Evolutionary conservation across 2,113 vertebrate species (phyloP), one percentile per base, ranked within the genome.

Genomic region (Hepsetus odoe): DNA sequence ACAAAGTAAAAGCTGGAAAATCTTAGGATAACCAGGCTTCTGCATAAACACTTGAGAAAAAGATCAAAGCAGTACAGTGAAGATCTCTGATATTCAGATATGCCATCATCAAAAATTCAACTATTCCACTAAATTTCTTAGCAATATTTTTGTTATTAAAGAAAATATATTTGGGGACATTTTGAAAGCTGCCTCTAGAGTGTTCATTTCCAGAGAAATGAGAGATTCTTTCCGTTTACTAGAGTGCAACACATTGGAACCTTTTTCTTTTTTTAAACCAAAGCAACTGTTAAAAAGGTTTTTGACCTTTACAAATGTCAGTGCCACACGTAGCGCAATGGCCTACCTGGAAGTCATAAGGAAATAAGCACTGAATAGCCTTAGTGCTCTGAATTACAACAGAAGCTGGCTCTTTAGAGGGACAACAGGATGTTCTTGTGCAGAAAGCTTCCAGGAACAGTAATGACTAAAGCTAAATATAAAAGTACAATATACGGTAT

Each of bases 301-400:
- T 84, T 76, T 81, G 79, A 38, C 83, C 76, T 81, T 81, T 81
- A 70, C 33, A 81, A 84, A 84, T 82, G 72, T 76, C 80, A 82
- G 61, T 66, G 56, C 22, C 38, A 79, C 79, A 76, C 72, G 58
- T 71, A 71, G 67, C 59, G 70, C 55, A 61, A 58, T 84, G 67
- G 51, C 42, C 59, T 44, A 46, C 42, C 46, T 64, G 55, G 72
- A 81, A 62, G 28, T 18, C 51, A 78, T 66, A 81, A 81, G 81
- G 72, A 75, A 79, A 79, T 81, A 76, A 84, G 66, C 49, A 79
- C 66, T 78, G 76, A 81, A 79, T 79, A 26, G 35, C 18, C 40
- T 61, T 62, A 82, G 61, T 66, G 49, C 83, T 64, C 35, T 75
- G 44, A 79, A 69, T 82, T 69, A 68, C 66, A 76, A 49, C 51